Evolutionary conservation across 2,113 vertebrate genomes (phyloP), one percentile per base, ranked within the genome.

Genomic region (Callipepla squamata): DNA sequence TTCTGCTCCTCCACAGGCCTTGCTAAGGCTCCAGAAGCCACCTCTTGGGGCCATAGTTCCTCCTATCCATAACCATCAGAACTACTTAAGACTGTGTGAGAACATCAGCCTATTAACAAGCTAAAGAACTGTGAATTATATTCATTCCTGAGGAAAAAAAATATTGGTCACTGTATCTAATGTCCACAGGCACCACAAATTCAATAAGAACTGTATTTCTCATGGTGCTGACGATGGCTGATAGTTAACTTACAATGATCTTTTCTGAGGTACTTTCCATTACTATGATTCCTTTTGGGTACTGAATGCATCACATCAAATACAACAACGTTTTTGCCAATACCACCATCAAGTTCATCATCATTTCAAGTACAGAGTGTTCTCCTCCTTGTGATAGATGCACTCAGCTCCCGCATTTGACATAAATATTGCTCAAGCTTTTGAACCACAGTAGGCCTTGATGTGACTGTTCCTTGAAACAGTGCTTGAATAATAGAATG

Each of bases 181-280:
- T 34, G 7, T 3, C 74, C 89, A 48, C 8, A 6, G 42, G 58
- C 28, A 38, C 3, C 50, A 8, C 9, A 40, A 63, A 45, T 59
- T 34, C 77, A 55, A 1, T 9, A 22, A 77, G 22, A 67, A 25
- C 23, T 68, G 1, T 17, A 10, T 48, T 93, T 78, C 66, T 47
- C 42, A 23, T 0, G 0, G 26, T 30, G 20, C 25, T 50, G 69
- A 28, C n/a, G 66, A 36, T 7, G 36, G 11, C 25, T 83, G 50
- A 36, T 45, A 44, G 48, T 55, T 55, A 48, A 79, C 8, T 32
- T 68, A 67, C 1, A 42, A 67, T 25, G 7, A 2, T 4, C 9
- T 70, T 55, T 81, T 59, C 57, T 30, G 5, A 80, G 20, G 36
- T 34, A 36, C 13, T 45, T 75, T 82, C 19, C 28, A 79, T 69